These are phyloP conservation scores for Nematolebias whitei DNA, from an alignment of 2,113 vertebrate species.

Conservation along the genomic window DNA sequence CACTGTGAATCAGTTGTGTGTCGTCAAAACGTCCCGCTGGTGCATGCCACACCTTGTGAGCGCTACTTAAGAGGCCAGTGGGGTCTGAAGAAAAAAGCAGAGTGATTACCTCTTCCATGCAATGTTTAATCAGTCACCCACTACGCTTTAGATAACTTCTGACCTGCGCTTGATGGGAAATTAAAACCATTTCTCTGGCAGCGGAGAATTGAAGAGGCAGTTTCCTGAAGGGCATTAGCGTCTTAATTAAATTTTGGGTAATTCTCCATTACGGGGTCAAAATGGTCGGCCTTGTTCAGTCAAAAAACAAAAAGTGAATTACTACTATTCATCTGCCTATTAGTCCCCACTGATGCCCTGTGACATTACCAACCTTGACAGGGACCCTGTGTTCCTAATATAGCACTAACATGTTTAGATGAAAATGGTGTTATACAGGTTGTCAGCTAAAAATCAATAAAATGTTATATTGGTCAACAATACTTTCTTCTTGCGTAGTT, in stretches of 20 bases:
- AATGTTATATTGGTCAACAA: constrained; percentile 21
- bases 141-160: constrained; percentile 67
- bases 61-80: constrained; percentile 14
- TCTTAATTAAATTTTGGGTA: constrained; percentile 55
- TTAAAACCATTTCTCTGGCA: constrained; percentile 54
- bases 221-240: constrained; percentile 61
- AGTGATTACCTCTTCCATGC: constrained; percentile 52
- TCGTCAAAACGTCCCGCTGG: constrained; percentile 19
- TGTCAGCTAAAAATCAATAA: constrained; percentile 12
- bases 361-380: constrained; percentile 32
- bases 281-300: constrained; percentile 28
- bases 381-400: constrained; percentile 4
- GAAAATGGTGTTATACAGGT: constrained; percentile 5
- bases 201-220: constrained; percentile 40
- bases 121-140: constrained; percentile 66
- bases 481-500: not conserved
- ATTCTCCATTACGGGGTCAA: constrained; percentile 47
- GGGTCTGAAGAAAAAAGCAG: constrained; percentile 29
- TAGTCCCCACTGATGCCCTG: constrained; percentile 35
- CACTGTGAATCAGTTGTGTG: constrained; percentile 40
- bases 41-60: constrained; percentile 9
- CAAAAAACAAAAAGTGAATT: constrained; percentile 46
- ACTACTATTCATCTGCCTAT: constrained; percentile 30
- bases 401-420: not conserved
- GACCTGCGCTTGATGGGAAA: constrained; percentile 61